These are phyloP conservation scores for Brachionus calyciflorus DNA, from an alignment of 1,140 invertebrate genomes.

Conservation along the genomic window DNA sequence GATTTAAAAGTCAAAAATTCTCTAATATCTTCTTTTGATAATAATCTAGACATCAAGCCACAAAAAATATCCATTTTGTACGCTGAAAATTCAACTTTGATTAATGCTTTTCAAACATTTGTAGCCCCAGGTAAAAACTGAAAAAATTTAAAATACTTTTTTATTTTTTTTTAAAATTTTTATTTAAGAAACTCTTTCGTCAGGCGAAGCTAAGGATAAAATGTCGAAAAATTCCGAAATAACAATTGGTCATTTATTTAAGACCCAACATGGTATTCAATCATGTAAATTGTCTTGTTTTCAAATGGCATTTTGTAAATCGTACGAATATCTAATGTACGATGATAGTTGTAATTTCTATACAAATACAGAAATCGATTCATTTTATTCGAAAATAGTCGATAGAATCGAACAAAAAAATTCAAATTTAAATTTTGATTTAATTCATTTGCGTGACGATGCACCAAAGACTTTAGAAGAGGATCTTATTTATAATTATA, in stretches of 20 bases:
- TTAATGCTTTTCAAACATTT: not conserved
- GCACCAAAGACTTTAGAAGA: not conserved
- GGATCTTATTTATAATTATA: conserved; percentile 15
- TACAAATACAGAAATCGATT: not conserved
- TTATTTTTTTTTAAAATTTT: not conserved
- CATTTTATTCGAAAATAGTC: not conserved
- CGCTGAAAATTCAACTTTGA: conserved; percentile 29
- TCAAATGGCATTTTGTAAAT: conserved; percentile 9
- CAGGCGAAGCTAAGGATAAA: not conserved
- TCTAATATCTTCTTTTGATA: not conserved
- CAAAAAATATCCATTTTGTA: conserved; percentile 16
- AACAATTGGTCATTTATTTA: not conserved
- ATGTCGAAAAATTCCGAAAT: not conserved
- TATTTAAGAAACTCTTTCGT: not conserved
- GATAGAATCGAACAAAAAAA: not conserved
- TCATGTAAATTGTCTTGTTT: conserved; percentile 31
- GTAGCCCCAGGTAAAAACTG: conserved; percentile 30
- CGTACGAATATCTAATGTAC: conserved; percentile 23
- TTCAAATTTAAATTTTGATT: not conserved
- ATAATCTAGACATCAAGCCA: not conserved
- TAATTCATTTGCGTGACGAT: not conserved
- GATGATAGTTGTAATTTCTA: conserved; percentile 43
- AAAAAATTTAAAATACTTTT: no score
- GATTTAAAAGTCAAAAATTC: not conserved
- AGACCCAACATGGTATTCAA: conserved; percentile 7